Conservation (phyloP, 2,113 vertebrate genomes). For the Phyllostomus discolor region DNA sequence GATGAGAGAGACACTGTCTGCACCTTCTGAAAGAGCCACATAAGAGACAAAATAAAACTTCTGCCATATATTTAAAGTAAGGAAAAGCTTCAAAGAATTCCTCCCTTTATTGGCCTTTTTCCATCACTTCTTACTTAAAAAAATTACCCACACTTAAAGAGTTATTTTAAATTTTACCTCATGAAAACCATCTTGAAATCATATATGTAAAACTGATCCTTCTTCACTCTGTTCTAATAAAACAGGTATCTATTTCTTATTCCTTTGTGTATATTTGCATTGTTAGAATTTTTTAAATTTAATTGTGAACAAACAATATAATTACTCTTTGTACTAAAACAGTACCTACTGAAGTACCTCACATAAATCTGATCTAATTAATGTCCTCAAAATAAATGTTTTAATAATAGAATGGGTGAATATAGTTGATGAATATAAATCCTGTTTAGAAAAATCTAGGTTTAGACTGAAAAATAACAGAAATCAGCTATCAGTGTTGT, state of each 20-base stretch:
- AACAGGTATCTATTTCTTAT: neutral
- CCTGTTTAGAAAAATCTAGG: neutral
- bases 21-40: neutral
- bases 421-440: neutral
- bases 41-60: neutral
- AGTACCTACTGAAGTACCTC: neutral
- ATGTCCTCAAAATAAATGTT: neutral
- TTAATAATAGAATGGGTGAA: neutral
- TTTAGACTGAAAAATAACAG: neutral
- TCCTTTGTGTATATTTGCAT: neutral
- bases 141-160: neutral
- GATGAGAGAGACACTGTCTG: neutral
- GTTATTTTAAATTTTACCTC: neutral
- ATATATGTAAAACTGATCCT: neutral
- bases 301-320: neutral
- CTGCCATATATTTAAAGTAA: neutral
- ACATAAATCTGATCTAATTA: neutral
- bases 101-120: neutral
- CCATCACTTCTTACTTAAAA: neutral
- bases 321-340: neutral
- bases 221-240: neutral
- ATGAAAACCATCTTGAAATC: neutral
- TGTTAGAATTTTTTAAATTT: neutral
- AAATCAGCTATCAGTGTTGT: neutral
- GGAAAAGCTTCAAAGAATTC: neutral